Evolutionary conservation across 2,888 invertebrate species (phyloP).

Genomic region (Lacanobia oleracea): DNA sequence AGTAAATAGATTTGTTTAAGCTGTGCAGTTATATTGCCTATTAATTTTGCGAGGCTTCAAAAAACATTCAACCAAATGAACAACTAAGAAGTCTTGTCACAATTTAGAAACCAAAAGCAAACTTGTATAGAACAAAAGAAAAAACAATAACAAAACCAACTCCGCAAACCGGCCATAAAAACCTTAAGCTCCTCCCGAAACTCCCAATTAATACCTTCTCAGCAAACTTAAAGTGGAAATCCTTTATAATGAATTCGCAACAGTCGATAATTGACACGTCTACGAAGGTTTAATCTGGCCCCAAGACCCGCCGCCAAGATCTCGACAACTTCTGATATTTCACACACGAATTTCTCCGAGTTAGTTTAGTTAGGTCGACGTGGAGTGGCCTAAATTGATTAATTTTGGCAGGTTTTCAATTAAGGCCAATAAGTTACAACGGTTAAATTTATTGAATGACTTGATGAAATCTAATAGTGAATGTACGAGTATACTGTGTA

Average conservation of each 20-base stretch:
- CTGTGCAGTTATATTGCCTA: too few species aligned
- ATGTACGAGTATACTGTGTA: not conserved
- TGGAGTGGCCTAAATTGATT: constrained; percentile 67
- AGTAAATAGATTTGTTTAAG: too few species aligned
- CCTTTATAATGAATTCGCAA: constrained; percentile 77
- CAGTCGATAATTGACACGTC: constrained; percentile 83
- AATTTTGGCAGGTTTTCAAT: not conserved
- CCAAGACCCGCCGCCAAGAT: constrained; percentile 74
- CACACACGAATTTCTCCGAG: constrained; percentile 78
- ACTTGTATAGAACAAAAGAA: not conserved
- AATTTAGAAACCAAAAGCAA: too few species aligned
- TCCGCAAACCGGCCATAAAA: constrained; percentile 28
- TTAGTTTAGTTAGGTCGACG: constrained; percentile 57
- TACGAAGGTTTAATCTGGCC: constrained; percentile 73
- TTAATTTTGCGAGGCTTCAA: too few species aligned
- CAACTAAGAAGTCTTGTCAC: too few species aligned
- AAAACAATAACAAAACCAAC: constrained; percentile 4
- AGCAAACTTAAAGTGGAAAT: constrained; percentile 55
- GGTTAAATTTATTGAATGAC: not conserved
- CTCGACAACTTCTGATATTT: constrained; percentile 84
- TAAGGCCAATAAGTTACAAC: not conserved
- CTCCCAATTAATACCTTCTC: constrained; percentile 53
- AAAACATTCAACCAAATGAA: too few species aligned
- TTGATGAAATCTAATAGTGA: not conserved
- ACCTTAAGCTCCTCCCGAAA: constrained; percentile 32